Evolutionary conservation across 2,797 vertebrate genomes (phyloP).

Genomic region (Clarias laeviceps): DNA sequence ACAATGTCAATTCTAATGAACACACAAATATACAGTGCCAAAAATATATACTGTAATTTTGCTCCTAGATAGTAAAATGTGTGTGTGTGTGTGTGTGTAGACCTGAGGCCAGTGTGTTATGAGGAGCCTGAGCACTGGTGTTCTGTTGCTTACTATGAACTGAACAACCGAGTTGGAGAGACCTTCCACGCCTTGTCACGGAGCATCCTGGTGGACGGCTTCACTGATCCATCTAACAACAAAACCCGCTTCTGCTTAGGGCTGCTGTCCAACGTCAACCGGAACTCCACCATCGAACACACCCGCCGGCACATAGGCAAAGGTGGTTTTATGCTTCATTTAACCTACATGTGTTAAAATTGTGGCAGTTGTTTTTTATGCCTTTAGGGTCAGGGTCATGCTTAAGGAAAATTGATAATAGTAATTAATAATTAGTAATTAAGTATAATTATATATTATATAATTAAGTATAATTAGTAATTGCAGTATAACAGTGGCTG

Average conservation of each 20-base stretch:
- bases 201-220: conserved; percentile 93
- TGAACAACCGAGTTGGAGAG: conserved; percentile 94
- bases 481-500: background rate
- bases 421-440: too few relatives aligned
- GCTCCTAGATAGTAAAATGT: background rate
- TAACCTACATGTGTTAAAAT: background rate
- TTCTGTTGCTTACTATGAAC: conserved; percentile 96
- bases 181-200: conserved; percentile 93
- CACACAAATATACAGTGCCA: background rate
- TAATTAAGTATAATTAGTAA: background rate
- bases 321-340: conserved; percentile 71
- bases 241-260: conserved; percentile 97
- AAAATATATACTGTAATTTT: background rate
- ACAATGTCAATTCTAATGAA: background rate
- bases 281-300: conserved; percentile 97
- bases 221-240: conserved; percentile 97
- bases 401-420: background rate
- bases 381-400: background rate
- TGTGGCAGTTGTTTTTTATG: background rate
- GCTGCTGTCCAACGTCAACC: conserved; percentile 95
- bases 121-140: conserved; percentile 97
- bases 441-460: too few relatives aligned
- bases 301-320: conserved; percentile 97
- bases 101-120: conserved; percentile 92
- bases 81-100: conserved; percentile 64